phyloP scores from a whole-genome alignment of 2,113 vertebrate genomes.

The Hystrix cristata region DNA sequence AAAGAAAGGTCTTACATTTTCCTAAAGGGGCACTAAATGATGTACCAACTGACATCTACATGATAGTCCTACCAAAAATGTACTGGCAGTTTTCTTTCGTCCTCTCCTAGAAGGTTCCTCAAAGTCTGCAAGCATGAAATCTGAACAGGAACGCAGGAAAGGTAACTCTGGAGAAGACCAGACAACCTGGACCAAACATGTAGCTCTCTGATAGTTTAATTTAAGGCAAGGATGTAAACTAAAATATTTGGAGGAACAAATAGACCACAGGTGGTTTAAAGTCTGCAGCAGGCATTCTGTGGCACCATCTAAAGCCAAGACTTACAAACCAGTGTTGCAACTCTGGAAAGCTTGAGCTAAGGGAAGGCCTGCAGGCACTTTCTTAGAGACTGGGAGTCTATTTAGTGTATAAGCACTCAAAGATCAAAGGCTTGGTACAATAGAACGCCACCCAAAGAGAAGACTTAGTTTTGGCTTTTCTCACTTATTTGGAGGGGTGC shows the following conservation, averaged over 20 bases:
- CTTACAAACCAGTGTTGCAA: neutral
- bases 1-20: neutral
- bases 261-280: neutral
- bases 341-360: neutral
- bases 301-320: neutral
- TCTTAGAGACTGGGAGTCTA: neutral
- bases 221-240: neutral
- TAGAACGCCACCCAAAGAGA: neutral
- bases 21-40: neutral
- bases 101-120: neutral
- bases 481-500: neutral
- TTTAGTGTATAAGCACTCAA: neutral
- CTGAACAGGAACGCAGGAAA: neutral
- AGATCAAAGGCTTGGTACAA: neutral
- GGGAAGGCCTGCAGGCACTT: neutral
- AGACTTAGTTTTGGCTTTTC: neutral
- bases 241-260: neutral
- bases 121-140: rapidly evolving
- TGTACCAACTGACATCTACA: too few relatives aligned
- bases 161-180: neutral
- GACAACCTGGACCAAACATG: neutral
- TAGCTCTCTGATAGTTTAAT: neutral
- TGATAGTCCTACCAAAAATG: rapidly evolving
- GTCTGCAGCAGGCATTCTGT: neutral
- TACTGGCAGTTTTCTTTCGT: rapidly evolving